These are phyloP conservation scores for Drosophila anceps DNA, from an alignment of 2,888 invertebrate species.

Conservation along the genomic window DNA sequence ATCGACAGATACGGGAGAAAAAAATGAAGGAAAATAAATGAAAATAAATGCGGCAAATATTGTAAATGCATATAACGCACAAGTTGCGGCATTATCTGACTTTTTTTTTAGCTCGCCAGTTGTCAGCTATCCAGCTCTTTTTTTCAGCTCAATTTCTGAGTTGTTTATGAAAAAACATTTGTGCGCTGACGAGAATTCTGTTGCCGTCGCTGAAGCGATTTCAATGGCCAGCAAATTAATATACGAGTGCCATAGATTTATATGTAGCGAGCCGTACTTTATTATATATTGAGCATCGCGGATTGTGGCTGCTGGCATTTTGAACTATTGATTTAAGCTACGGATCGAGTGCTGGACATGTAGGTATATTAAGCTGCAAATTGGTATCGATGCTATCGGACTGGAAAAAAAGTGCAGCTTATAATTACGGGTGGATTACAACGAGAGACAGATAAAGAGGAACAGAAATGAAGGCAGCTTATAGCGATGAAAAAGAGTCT, in stretches of 20 bases:
- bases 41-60: constrained; percentile 46
- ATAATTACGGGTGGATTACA: neutral
- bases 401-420: constrained; percentile 6
- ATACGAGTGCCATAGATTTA: constrained; percentile 14
- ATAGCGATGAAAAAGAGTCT: no score
- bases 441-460: no score
- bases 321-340: constrained; percentile 18
- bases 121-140: constrained; percentile 17
- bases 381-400: constrained; percentile 7
- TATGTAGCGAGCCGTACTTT: constrained; percentile 2
- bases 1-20: constrained; percentile 32
- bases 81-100: constrained; percentile 61
- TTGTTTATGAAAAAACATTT: constrained; percentile 15
- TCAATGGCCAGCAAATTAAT: constrained; percentile 40
- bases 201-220: constrained; percentile 16
- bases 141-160: constrained; percentile 18
- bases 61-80: constrained; percentile 53
- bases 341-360: constrained; percentile 14
- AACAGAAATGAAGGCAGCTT: neutral
- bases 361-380: constrained; percentile 29
- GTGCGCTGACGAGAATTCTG: constrained; percentile 3
- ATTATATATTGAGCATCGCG: constrained; percentile 13
- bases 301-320: constrained; percentile 13
- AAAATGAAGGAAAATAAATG: constrained; percentile 36
- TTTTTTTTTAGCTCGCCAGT: constrained; percentile 45